Evolutionary conservation across 1,140 invertebrate genomes (phyloP).

Genomic region (Contarinia nasturtii): DNA sequence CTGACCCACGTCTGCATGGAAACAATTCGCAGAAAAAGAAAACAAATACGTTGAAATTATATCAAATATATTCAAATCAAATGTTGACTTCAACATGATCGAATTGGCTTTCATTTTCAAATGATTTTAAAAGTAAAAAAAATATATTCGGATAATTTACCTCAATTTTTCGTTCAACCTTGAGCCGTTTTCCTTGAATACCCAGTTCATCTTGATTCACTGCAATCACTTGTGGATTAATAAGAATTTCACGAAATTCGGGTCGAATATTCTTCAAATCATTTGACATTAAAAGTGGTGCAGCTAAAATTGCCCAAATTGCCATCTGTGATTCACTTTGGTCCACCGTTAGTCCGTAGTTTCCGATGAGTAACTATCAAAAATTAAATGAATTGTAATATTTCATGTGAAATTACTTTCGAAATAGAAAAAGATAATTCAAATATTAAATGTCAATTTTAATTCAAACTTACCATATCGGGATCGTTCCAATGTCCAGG

Average conservation of each 20-base stretch:
- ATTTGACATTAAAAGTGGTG: conserved; percentile 74
- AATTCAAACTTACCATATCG: conserved; percentile 48
- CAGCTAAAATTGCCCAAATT: conserved; percentile 74
- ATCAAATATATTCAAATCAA: not conserved
- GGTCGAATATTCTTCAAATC: conserved; percentile 55
- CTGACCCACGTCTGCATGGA: conserved; percentile 63
- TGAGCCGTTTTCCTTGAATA: conserved; percentile 26
- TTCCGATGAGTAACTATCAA: conserved; percentile 59
- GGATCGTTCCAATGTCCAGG: conserved; percentile 86
- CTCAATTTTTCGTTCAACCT: conserved; percentile 66
- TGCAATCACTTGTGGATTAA: conserved; percentile 29
- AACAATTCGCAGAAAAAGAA: conserved; percentile 17
- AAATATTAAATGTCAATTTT: not conserved
- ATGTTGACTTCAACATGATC: not conserved
- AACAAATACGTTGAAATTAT: not conserved
- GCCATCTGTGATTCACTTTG: conserved; percentile 78
- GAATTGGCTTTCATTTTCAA: not conserved
- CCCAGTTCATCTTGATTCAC: conserved; percentile 76
- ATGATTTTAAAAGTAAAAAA: not conserved
- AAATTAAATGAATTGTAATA: conserved; percentile 10
- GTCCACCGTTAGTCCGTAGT: conserved; percentile 65
- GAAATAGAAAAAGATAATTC: conserved; percentile 1
- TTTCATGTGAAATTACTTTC: not conserved
- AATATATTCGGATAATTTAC: too few relatives aligned
- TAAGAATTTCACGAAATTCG: conserved; percentile 54